Evolutionary conservation across 2,888 invertebrate genomes (phyloP).

Genomic region (Tenodera sinensis): DNA sequence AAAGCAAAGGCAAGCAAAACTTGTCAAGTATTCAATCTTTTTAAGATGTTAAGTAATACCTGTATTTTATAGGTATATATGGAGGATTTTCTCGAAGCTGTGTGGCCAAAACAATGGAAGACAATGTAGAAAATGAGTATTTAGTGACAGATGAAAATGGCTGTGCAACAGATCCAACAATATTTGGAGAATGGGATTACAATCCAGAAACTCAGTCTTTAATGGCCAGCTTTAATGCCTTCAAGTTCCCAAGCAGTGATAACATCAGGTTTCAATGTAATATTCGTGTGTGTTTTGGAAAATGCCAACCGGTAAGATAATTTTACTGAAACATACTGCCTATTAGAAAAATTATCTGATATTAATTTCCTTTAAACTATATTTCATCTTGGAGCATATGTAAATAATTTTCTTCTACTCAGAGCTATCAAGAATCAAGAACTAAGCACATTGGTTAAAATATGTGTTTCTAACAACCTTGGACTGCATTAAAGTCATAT

Average conservation of each 20-base stretch:
- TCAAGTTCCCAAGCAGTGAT: constrained; percentile 92
- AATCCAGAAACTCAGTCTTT: constrained; percentile 81
- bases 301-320: constrained; percentile 81
- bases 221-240: constrained; percentile 86
- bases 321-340: neutral
- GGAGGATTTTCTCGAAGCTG: constrained; percentile 92
- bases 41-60: neutral
- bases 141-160: constrained; percentile 91
- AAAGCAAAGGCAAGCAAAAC: too few species aligned
- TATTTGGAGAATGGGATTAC: constrained; percentile 92
- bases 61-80: constrained; percentile 65
- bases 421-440: neutral
- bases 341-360: neutral
- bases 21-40: too few species aligned
- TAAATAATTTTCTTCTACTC: neutral
- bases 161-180: constrained; percentile 87
- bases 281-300: constrained; percentile 90
- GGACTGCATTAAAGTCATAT: neutral
- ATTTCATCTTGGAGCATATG: neutral
- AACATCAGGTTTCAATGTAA: constrained; percentile 94
- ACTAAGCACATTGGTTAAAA: neutral
- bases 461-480: neutral
- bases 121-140: constrained; percentile 84
- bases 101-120: constrained; percentile 88
- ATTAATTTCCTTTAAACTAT: neutral